Conservation (phyloP, 2,888 invertebrate genomes). For the Drosophila mimica region DNA sequence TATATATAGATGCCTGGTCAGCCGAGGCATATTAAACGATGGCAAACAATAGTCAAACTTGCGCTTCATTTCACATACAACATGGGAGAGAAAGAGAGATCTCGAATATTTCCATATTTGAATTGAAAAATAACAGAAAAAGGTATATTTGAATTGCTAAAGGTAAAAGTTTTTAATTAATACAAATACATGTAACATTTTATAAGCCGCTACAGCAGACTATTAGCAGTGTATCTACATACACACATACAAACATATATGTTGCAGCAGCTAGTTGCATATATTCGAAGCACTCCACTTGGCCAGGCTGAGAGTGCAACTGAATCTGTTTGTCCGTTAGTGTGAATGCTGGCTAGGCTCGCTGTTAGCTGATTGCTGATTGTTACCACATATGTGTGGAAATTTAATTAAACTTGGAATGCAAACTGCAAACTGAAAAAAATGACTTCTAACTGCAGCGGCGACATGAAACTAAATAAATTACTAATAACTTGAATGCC, state of each 20-base stretch:
- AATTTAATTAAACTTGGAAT: constrained; percentile 75
- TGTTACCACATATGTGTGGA: constrained; percentile 45
- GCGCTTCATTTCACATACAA: constrained; percentile 32
- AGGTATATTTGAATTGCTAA: constrained; percentile 55
- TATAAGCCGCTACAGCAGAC: constrained; percentile 73
- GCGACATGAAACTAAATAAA: constrained; percentile 5
- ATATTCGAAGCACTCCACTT: constrained; percentile 5
- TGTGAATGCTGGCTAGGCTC: constrained; percentile 22
- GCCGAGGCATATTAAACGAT: constrained; percentile 29
- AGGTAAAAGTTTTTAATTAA: constrained; percentile 83
- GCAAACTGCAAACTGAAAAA: constrained; percentile 3
- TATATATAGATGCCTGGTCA: constrained; percentile 6
- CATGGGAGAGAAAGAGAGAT: background rate
- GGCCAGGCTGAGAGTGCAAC: constrained; percentile 28
- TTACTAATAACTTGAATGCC: constrained; percentile 7
- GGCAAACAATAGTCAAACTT: constrained; percentile 67
- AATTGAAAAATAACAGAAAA: constrained; percentile 51
- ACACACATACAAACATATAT: constrained; percentile 1
- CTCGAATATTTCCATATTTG: constrained; percentile 36
- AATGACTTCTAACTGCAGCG: constrained; percentile 27
- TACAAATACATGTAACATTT: constrained; percentile 82
- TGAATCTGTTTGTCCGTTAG: constrained; percentile 30
- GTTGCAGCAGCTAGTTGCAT: constrained; percentile 2
- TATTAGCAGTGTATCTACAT: constrained; percentile 45
- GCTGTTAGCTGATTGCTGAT: constrained; percentile 62